Base-by-base conservation (phyloP, 2,113 vertebrate species). In the Petaurus breviceps region DNA sequence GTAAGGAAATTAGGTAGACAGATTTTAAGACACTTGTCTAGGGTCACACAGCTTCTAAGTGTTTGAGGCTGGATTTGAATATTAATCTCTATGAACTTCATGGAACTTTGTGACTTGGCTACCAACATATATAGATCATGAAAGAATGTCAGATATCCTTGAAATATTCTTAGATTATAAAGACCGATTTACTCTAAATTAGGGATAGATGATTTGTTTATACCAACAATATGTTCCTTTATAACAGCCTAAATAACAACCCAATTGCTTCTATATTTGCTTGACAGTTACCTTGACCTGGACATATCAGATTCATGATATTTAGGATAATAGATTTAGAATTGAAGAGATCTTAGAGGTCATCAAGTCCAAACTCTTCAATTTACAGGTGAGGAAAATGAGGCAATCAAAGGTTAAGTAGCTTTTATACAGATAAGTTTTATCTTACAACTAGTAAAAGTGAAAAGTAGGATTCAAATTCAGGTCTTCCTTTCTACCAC, bases 81-180 rank as follows among this genome's bases (percentile, higher is more conserved):
- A 84, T 43, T 84, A 43, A 43, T 1, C n/a, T 43, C n/a, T 84
- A 84, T 84, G 68, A 43, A 43, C n/a, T 84, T 22, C 68, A 84
- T n/a, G n/a, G 6, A 84, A 84, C 68, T 43, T 43, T 84, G 68
- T 43, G 5, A 43, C 5, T 16, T 37, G 22, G 16, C 68, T 84
- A 43, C 61, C n/a, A 43, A 84, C 1, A 43, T 84, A 43, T 84
- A 84, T n/a, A 7, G 5, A 77, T 16, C 43, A 19, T 37, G 31
- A 1, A 77, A 77, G 55, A 95, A 95, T 92, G 11, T 95, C 16
- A 43, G n/a, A 77, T 12, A n/a, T 77, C 16, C 6, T 77, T 2
- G 37, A 43, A 84, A 84, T 92, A 54, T 91, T 61, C 52, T 94
- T 92, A 90, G 43, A 84, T 92, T 94, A 93, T 22, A 96, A 49